Evolutionary conservation across 2,797 vertebrate genomes (phyloP).

Genomic region (Hemitrygon akajei): DNA sequence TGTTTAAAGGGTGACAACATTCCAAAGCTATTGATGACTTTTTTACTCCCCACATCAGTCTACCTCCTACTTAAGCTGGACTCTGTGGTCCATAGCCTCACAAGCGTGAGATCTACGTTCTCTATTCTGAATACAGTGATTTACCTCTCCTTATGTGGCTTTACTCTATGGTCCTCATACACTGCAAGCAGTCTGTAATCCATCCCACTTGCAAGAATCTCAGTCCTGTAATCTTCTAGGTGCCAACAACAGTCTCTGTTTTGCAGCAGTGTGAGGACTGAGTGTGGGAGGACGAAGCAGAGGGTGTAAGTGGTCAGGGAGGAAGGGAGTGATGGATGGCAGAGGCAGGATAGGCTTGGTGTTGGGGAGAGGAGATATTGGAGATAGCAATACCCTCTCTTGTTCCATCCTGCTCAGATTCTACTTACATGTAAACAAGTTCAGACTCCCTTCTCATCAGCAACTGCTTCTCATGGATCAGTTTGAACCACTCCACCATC

Average conservation of each 20-base stretch:
- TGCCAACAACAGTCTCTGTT: background rate
- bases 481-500: conserved; percentile 79
- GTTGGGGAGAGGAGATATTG: too few species aligned
- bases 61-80: background rate
- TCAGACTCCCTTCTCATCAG: conserved; percentile 73
- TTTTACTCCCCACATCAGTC: background rate
- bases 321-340: too few species aligned
- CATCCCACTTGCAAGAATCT: background rate
- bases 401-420: background rate
- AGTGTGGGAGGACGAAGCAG: background rate
- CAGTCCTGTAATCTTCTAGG: background rate
- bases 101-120: background rate
- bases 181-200: background rate
- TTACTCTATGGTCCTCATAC: background rate
- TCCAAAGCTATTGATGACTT: background rate
- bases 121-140: background rate
- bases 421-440: conserved; percentile 78
- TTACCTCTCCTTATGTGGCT: background rate
- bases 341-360: too few species aligned
- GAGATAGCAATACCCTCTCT: background rate
- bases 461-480: conserved; percentile 75
- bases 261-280: background rate
- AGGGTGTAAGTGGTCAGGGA: too few species aligned
- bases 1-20: background rate
- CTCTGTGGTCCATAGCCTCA: background rate